phyloP scores from a whole-genome alignment of 2,888 invertebrate species.

The Autographa pulchrina region DNA sequence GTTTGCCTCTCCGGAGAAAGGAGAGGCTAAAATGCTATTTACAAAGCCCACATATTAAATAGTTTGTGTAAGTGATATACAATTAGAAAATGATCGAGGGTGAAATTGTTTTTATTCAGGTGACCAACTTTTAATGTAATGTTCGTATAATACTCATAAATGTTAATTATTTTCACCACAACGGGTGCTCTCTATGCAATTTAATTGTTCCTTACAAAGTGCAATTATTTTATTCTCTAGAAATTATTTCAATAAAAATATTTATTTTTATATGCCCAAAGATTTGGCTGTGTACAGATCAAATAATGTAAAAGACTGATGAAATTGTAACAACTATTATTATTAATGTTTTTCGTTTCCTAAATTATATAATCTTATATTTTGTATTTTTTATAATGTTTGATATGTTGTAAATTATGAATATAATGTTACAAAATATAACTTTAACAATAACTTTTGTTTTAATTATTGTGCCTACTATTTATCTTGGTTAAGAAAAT shows the following conservation, averaged over 20 bases:
- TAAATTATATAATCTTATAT: conserved; percentile 66
- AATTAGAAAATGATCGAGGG: neutral
- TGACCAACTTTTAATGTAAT: neutral
- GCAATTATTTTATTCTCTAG: conserved; percentile 50
- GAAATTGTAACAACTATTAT: conserved; percentile 70
- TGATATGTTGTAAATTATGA: conserved; percentile 65
- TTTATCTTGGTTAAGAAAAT: neutral
- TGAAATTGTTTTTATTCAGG: neutral
- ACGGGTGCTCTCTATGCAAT: conserved; percentile 14
- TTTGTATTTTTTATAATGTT: conserved; percentile 59
- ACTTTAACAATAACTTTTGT: conserved; percentile 53
- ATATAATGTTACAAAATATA: conserved; percentile 70
- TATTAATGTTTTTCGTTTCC: conserved; percentile 62
- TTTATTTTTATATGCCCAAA: conserved; percentile 73
- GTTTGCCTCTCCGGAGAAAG: no score
- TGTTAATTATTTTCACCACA: conserved; percentile 1
- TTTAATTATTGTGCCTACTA: conserved; percentile 32
- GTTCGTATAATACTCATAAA: conserved; percentile 42
- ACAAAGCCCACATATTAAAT: no score
- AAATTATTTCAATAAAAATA: conserved; percentile 51
- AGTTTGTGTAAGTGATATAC: neutral
- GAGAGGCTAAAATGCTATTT: no score
- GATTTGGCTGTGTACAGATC: conserved; percentile 83
- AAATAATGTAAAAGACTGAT: conserved; percentile 79
- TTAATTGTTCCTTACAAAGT: conserved; percentile 37